phyloP scores from a whole-genome alignment of 2,888 invertebrate species.

The Dynastes tityus region DNA sequence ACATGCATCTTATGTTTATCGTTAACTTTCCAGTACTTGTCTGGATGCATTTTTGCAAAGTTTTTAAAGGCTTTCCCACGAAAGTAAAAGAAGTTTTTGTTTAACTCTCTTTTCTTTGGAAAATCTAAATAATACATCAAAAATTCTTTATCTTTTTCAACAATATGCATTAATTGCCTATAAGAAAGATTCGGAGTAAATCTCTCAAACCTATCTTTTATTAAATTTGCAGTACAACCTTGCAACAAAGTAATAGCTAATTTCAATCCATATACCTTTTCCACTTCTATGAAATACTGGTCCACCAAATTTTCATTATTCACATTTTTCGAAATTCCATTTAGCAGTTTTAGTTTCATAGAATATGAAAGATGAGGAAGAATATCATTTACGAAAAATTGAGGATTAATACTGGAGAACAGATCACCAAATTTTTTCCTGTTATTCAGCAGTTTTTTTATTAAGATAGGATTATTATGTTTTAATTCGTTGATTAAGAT shows the following conservation, averaged over 20 bases:
- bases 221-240: slow-evolving; percentile 7
- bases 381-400: slow-evolving; percentile 19
- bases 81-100: neutral
- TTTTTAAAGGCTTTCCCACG: slow-evolving; percentile 1
- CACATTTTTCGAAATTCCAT: slow-evolving; percentile 29
- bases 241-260: slow-evolving; percentile 7
- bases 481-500: neutral
- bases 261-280: slow-evolving; percentile 21
- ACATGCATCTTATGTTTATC: slow-evolving; percentile 18
- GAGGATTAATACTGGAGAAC: neutral
- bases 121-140: slow-evolving; percentile 18
- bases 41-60: slow-evolving; percentile 1
- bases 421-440: slow-evolving; percentile 3
- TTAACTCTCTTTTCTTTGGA: neutral
- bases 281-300: slow-evolving; percentile 13
- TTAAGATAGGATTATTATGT: neutral
- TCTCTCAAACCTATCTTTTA: slow-evolving; percentile 21
- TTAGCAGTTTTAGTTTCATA: slow-evolving; percentile 10
- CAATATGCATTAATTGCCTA: neutral
- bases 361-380: slow-evolving; percentile 29
- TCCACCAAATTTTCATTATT: slow-evolving; percentile 11
- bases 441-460: slow-evolving; percentile 16
- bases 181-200: neutral
- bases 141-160: slow-evolving; percentile 28
- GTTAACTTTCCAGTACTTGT: slow-evolving; percentile 10